These are phyloP conservation scores for Lycocerus yunnanus DNA, from an alignment of 2,888 invertebrate genomes.

Conservation along the genomic window DNA sequence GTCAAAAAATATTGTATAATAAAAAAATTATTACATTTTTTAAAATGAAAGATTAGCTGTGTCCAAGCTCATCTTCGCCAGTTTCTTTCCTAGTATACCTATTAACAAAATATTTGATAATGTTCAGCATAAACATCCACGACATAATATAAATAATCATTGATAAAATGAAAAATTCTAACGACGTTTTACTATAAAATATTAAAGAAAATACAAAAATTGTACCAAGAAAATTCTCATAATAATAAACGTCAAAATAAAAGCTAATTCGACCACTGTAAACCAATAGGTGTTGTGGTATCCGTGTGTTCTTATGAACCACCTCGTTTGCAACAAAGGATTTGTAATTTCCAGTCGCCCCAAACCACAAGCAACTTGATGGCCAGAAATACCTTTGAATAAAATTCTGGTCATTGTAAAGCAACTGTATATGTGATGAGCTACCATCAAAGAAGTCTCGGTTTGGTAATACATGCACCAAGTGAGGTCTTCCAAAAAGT, in stretches of 20 bases:
- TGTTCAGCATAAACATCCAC: slow-evolving; percentile 49
- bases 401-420: slow-evolving; percentile 60
- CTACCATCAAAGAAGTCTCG: slow-evolving; percentile 59
- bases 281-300: slow-evolving; percentile 56
- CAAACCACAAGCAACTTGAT: slow-evolving; percentile 60
- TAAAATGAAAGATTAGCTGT: background rate
- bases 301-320: slow-evolving; percentile 63
- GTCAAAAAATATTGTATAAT: background rate
- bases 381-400: slow-evolving; percentile 57
- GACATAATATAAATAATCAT: slow-evolving; percentile 49
- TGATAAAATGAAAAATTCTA: slow-evolving; percentile 46
- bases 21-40: background rate
- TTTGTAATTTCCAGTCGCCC: slow-evolving; percentile 66
- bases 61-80: slow-evolving; percentile 1
- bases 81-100: slow-evolving; percentile 35
- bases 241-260: slow-evolving; percentile 58
- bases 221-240: slow-evolving; percentile 60
- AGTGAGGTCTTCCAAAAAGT: slow-evolving; percentile 65
- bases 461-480: slow-evolving; percentile 63
- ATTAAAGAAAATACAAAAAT: slow-evolving; percentile 57
- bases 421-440: slow-evolving; percentile 61
- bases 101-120: slow-evolving; percentile 42
- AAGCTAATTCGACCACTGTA: slow-evolving; percentile 58
- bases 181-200: slow-evolving; percentile 54
- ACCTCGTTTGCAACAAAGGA: slow-evolving; percentile 65